A percentile compares a stretch with the other conserved stretches of the same genome.
Evolutionary conservation across 2,797 vertebrate genomes (phyloP).

Genomic region (Dromococcyx pavoninus): DNA sequence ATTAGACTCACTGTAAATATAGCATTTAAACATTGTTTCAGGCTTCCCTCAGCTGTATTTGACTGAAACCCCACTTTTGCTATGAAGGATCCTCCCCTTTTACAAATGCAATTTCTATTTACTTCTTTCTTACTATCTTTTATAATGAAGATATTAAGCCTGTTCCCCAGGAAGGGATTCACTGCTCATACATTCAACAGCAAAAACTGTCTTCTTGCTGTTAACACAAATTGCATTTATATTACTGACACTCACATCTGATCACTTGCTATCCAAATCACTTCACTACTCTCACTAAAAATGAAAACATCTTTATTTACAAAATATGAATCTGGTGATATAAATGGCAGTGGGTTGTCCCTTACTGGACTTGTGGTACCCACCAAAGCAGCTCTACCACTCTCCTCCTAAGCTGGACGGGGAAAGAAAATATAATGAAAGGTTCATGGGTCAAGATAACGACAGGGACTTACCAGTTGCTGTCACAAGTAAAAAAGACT

Average conservation of each 20-base stretch:
- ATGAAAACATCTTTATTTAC: not conserved
- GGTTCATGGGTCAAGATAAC: not conserved
- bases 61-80: not conserved
- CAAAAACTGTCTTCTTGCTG: not conserved
- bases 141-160: not conserved
- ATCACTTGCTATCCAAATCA: not conserved
- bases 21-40: not conserved
- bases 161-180: not conserved
- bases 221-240: not conserved
- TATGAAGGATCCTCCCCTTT: not conserved
- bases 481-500: not conserved
- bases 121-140: not conserved
- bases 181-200: not conserved
- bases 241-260: not conserved
- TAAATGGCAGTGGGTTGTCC: not conserved
- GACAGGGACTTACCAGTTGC: not conserved
- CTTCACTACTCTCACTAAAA: not conserved
- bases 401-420: no score
- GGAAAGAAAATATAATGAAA: no score
- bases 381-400: not conserved
- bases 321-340: not conserved
- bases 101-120: not conserved
- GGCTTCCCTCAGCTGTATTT: not conserved
- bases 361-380: not conserved
- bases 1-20: not conserved